A percentile compares a stretch with the other conserved stretches of the same genome.
Conservation (phyloP, 2,113 vertebrate species). For the Argyrosomus japonicus region DNA sequence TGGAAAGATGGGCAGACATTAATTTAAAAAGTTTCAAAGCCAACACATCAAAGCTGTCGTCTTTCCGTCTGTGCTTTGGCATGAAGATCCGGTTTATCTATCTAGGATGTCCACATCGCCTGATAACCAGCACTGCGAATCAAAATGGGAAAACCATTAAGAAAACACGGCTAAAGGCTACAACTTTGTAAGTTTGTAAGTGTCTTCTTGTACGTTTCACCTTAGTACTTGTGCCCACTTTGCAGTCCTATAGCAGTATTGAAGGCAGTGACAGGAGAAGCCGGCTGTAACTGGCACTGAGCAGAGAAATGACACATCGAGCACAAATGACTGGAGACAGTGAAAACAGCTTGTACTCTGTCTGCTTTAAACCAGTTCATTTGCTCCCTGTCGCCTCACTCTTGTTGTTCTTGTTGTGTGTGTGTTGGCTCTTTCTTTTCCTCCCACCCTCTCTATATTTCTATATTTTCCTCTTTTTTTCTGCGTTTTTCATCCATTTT, state of each 20-base stretch:
- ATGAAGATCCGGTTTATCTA: not conserved
- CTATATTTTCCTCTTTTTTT: not conserved
- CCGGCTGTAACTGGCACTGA: conserved; percentile 41
- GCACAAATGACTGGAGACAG: conserved; percentile 59
- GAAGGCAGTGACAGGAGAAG: conserved; percentile 24
- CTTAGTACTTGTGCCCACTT: not conserved
- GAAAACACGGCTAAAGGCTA: not conserved
- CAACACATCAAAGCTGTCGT: not conserved
- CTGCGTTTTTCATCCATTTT: not conserved
- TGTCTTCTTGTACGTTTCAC: conserved; percentile 5
- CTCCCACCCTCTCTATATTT: not conserved
- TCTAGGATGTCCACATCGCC: not conserved
- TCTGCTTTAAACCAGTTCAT: conserved; percentile 66
- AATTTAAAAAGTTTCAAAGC: no score
- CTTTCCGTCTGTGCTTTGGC: not conserved
- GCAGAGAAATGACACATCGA: conserved; percentile 52
- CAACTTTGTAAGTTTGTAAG: not conserved
- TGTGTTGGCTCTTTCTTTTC: conserved; percentile 4
- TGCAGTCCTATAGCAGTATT: not conserved
- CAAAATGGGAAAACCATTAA: not conserved
- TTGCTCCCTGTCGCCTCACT: conserved; percentile 60
- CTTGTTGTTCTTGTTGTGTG: conserved; percentile 25
- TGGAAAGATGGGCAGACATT: not conserved
- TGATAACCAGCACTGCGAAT: no score
- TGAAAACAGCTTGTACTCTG: conserved; percentile 66